A percentile compares a stretch with the other conserved stretches of the same genome.
phyloP scores from a whole-genome alignment of 2,797 vertebrate species.

The Avahi laniger region DNA sequence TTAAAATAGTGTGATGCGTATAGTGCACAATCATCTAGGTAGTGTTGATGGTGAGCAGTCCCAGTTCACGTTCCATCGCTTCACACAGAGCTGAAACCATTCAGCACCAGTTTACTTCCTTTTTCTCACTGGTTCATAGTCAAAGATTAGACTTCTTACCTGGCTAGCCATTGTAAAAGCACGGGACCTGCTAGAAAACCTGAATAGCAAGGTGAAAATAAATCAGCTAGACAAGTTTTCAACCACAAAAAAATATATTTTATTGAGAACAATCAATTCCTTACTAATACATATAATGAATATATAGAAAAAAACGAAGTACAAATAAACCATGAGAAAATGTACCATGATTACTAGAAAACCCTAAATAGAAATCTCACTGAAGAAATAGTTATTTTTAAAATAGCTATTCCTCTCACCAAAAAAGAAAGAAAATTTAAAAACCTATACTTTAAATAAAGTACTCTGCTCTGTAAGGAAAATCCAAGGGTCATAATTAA shows the following conservation, averaged over 20 bases:
- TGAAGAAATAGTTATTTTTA: constrained; percentile 4
- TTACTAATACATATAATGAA: constrained; percentile 1
- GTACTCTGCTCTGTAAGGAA: background rate
- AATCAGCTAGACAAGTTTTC: background rate
- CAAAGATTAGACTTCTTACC: background rate
- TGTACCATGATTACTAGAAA: background rate
- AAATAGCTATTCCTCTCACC: background rate
- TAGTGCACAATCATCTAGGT: background rate
- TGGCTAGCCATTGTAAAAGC: background rate
- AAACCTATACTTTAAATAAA: background rate
- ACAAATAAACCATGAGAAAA: background rate
- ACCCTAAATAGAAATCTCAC: background rate
- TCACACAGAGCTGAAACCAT: background rate
- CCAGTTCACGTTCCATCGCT: background rate
- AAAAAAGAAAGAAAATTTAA: background rate
- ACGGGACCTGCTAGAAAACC: background rate
- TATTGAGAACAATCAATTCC: background rate
- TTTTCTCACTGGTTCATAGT: background rate
- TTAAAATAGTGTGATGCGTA: background rate
- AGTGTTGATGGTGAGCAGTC: background rate
- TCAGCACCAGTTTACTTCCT: background rate
- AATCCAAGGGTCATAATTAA: constrained; percentile 13
- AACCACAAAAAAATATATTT: background rate
- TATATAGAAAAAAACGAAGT: background rate
- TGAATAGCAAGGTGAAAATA: background rate